Conservation (phyloP, 2,888 invertebrate species). For the Epiblema foenella region DNA sequence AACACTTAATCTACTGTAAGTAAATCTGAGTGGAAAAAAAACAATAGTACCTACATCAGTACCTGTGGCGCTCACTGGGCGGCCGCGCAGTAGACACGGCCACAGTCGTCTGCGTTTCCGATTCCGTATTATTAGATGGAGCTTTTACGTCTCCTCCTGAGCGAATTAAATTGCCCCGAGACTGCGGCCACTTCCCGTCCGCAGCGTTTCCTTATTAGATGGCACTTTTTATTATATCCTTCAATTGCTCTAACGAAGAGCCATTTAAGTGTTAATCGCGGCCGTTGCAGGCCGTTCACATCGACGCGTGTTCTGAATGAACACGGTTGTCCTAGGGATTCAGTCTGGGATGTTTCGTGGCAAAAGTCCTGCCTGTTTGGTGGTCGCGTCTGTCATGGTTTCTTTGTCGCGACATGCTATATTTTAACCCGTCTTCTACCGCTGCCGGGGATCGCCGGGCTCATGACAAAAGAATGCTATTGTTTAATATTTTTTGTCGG, state of each 20-base stretch:
- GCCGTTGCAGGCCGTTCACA: slow-evolving; percentile 18
- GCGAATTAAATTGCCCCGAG: slow-evolving; percentile 21
- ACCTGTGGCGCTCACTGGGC: too few relatives aligned
- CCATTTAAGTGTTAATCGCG: slow-evolving; percentile 17
- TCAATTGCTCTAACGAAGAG: slow-evolving; percentile 30
- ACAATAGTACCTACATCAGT: too few relatives aligned
- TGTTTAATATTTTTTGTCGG: too few relatives aligned
- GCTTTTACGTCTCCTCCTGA: background rate
- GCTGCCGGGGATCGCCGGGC: too few relatives aligned
- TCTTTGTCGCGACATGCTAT: background rate
- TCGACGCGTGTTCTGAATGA: slow-evolving; percentile 2
- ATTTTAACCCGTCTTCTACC: too few relatives aligned
- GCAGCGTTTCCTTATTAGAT: slow-evolving; percentile 34
- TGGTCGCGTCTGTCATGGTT: too few relatives aligned
- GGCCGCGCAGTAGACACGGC: background rate
- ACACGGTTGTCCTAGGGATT: background rate
- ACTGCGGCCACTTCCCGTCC: slow-evolving; percentile 30
- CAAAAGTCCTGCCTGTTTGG: background rate
- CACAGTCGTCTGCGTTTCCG: too few relatives aligned
- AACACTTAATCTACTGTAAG: too few relatives aligned
- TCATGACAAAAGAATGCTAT: too few relatives aligned
- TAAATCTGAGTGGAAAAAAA: too few relatives aligned
- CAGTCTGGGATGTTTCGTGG: background rate
- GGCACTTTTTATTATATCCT: slow-evolving; percentile 30
- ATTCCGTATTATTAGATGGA: too few relatives aligned